Evolutionary conservation across 1,140 invertebrate genomes (phyloP).

Genomic region (Diachasma alloeum): DNA sequence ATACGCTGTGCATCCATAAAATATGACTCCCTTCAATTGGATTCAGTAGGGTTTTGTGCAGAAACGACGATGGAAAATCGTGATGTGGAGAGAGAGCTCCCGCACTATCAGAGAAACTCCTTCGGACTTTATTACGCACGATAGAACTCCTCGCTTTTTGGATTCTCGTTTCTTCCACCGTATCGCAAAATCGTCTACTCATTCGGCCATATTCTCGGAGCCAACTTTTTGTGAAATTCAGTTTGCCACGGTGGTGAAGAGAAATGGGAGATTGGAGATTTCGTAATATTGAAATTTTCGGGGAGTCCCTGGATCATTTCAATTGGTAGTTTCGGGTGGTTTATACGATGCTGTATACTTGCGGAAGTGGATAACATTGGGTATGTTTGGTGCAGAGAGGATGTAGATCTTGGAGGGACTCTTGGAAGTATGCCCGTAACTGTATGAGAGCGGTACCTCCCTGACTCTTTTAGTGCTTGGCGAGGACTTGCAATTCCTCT

Average conservation of each 20-base stretch:
- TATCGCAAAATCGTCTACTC: not conserved
- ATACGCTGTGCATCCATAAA: too few species aligned
- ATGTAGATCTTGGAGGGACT: not conserved
- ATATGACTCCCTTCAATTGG: too few species aligned
- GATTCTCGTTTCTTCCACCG: not conserved
- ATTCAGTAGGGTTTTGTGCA: too few species aligned
- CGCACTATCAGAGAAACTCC: not conserved
- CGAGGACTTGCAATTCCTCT: not conserved
- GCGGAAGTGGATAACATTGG: constrained; percentile 2
- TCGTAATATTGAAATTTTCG: not conserved
- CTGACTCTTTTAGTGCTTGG: not conserved
- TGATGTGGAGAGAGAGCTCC: too few species aligned
- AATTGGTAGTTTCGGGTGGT: not conserved
- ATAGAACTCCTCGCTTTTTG: not conserved
- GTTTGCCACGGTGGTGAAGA: not conserved
- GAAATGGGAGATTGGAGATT: not conserved
- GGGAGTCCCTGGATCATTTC: not conserved
- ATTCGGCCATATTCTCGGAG: not conserved
- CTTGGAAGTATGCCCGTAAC: not conserved
- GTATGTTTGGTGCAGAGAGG: not conserved
- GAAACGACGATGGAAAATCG: too few species aligned
- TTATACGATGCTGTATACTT: constrained; percentile 1
- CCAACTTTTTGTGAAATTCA: not conserved
- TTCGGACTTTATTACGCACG: not conserved
- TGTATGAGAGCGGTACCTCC: not conserved